Percentiles rank a stretch among this genome's conserved stretches.
phyloP scores from a whole-genome alignment of 64 coral and sea anemone species.

The Acropora tenuis region DNA sequence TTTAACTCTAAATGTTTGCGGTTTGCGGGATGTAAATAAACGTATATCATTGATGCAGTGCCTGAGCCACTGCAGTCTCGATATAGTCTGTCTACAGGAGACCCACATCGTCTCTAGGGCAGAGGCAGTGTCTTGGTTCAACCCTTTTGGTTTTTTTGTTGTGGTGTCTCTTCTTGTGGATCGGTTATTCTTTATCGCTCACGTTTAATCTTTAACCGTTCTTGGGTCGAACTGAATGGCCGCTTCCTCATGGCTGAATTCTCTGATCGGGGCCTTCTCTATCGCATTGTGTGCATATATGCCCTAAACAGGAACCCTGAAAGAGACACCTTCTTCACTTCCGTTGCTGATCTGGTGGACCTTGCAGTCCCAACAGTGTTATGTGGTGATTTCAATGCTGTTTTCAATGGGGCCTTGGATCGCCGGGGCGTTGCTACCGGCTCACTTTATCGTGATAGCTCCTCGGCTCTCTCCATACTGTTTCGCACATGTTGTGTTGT shows the following conservation, averaged over 20 bases:
- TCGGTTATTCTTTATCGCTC: background rate
- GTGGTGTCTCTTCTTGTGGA: background rate
- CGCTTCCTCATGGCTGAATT: conserved; percentile 10
- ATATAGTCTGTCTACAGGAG: conserved; percentile 39
- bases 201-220: background rate
- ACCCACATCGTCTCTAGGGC: background rate
- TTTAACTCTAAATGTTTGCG: background rate
- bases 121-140: background rate
- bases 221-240: background rate
- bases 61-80: background rate
- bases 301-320: conserved; percentile 9
- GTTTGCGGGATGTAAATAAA: background rate
- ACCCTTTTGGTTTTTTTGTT: background rate
- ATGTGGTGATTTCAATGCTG: conserved; percentile 59
- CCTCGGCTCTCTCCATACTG: background rate
- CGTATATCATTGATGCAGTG: background rate
- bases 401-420: conserved; percentile 41
- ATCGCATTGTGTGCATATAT: conserved; percentile 21
- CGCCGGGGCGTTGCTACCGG: background rate
- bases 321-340: background rate
- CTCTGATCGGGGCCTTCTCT: background rate
- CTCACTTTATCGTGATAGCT: background rate
- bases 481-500: background rate
- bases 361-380: conserved; percentile 41
- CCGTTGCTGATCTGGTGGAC: background rate